A percentile compares a stretch with the other conserved stretches of the same genome.
phyloP scores from a whole-genome alignment of 2,797 vertebrate species.

The Protosalanx chinensis region DNA sequence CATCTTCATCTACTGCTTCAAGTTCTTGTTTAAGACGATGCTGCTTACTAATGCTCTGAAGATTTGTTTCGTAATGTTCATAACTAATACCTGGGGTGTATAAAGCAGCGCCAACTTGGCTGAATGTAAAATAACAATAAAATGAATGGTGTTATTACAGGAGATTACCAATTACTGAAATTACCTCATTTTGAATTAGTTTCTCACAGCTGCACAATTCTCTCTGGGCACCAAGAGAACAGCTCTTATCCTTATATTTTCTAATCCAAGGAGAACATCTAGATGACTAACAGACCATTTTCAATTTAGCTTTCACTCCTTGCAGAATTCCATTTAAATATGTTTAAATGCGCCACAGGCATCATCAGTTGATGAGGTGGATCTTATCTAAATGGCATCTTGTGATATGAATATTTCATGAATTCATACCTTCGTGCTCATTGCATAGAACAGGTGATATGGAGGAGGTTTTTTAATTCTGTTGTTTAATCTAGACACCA shows the following conservation, averaged over 20 bases:
- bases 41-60: not conserved
- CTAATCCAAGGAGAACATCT: slow-evolving; percentile 34
- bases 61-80: slow-evolving; percentile 17
- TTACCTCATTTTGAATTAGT: slow-evolving; percentile 34
- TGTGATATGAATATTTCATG: not conserved
- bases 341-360: not conserved
- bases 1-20: not conserved
- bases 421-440: not conserved
- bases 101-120: slow-evolving; percentile 34
- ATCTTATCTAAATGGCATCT: not conserved
- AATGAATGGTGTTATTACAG: slow-evolving; percentile 17
- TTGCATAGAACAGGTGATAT: not conserved
- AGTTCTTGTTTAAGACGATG: not conserved
- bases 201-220: slow-evolving; percentile 40
- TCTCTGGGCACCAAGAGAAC: slow-evolving; percentile 1
- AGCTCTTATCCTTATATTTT: slow-evolving; percentile 20
- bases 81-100: slow-evolving; percentile 9
- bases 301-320: slow-evolving; percentile 30
- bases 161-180: slow-evolving; percentile 48
- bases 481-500: not conserved
- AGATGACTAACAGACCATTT: slow-evolving; percentile 6
- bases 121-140: slow-evolving; percentile 30
- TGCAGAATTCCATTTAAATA: not conserved
- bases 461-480: not conserved
- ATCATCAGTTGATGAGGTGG: not conserved